These are phyloP conservation scores for Alauda arvensis DNA, from an alignment of 2,797 vertebrate species.

Conservation along the genomic window DNA sequence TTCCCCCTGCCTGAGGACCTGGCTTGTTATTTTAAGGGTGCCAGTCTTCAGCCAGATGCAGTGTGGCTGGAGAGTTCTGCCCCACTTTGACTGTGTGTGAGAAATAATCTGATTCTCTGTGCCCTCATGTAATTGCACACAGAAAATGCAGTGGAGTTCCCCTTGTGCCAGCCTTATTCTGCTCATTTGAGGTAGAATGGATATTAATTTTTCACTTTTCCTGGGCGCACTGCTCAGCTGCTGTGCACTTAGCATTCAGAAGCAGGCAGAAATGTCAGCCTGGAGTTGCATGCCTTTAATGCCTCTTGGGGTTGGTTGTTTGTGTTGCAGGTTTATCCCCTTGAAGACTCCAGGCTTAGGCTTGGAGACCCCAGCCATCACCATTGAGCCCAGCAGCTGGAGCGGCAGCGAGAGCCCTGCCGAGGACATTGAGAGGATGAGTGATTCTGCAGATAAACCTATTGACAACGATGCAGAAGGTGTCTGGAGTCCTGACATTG, in stretches of 20 bases:
- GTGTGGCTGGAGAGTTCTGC: background rate
- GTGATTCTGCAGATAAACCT: constrained; percentile 95
- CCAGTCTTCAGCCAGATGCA: background rate
- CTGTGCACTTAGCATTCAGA: background rate
- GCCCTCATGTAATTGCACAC: background rate
- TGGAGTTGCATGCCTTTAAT: constrained; percentile 5
- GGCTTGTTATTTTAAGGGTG: background rate
- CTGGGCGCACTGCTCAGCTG: background rate
- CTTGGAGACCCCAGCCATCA: constrained; percentile 89
- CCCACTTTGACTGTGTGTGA: background rate
- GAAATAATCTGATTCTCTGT: background rate
- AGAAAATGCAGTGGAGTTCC: background rate
- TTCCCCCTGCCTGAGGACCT: background rate
- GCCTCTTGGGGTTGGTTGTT: constrained; percentile 35
- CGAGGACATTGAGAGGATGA: constrained; percentile 98
- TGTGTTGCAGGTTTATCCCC: constrained; percentile 84
- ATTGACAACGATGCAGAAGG: constrained; percentile 97
- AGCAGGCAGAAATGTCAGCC: background rate
- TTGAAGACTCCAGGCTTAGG: constrained; percentile 92
- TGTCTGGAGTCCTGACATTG: constrained; percentile 98
- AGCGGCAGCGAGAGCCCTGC: constrained; percentile 98
- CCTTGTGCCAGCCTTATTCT: background rate
- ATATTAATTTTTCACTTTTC: background rate
- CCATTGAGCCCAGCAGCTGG: constrained; percentile 99
- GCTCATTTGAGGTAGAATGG: background rate